Conservation (phyloP, 2,888 invertebrate genomes). For the Pocota personata region DNA sequence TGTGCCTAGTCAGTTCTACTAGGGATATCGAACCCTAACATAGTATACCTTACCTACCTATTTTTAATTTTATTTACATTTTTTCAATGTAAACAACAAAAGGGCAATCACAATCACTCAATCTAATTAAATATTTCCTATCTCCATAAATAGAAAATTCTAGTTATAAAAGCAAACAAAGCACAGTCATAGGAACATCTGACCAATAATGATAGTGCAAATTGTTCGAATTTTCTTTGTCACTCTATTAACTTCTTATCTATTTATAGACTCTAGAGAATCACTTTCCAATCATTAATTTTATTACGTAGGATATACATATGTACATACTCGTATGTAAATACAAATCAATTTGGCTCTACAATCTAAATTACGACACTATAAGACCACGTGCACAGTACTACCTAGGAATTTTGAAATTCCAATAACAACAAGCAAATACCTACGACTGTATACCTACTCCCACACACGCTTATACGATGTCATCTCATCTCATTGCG, state of each 20-base stretch:
- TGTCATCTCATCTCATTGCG: conserved; percentile 6
- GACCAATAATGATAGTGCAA: not conserved
- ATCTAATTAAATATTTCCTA: too few relatives aligned
- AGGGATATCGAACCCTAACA: too few relatives aligned
- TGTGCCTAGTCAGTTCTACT: too few relatives aligned
- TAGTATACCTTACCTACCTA: too few relatives aligned
- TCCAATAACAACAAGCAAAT: not conserved
- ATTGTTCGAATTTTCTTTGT: not conserved
- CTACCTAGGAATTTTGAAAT: conserved; percentile 1
- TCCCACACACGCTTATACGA: conserved; percentile 13
- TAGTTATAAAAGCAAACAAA: not conserved
- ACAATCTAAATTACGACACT: conserved; percentile 27
- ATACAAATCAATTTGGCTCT: not conserved
- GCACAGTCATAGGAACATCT: not conserved
- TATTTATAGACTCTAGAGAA: not conserved
- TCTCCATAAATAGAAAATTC: not conserved
- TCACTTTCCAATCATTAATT: not conserved
- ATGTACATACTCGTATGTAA: too few relatives aligned
- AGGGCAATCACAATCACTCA: too few relatives aligned
- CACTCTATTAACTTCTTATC: not conserved
- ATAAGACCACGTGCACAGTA: conserved; percentile 19
- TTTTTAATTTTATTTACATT: too few relatives aligned
- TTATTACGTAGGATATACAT: too few relatives aligned
- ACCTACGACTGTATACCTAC: not conserved
- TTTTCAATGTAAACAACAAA: too few relatives aligned